These are phyloP conservation scores for Lacanobia wlatinum DNA, from an alignment of 2,888 invertebrate genomes.

Conservation along the genomic window DNA sequence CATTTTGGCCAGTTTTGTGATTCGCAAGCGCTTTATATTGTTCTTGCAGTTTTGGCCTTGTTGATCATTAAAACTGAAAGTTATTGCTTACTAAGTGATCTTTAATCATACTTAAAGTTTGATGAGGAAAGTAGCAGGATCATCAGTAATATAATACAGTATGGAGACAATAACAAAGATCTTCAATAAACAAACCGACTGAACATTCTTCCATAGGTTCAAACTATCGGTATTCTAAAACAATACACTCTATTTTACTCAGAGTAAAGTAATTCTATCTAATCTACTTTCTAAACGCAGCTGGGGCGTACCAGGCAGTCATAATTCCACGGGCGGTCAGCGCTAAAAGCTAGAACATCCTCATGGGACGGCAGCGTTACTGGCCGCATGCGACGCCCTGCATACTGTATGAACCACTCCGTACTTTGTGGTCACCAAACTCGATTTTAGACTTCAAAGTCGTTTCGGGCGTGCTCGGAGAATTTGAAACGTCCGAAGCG, in stretches of 20 bases:
- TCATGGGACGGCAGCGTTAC: conserved; percentile 72
- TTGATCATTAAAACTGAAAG: conserved; percentile 4
- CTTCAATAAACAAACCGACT: neutral
- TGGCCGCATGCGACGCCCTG: conserved; percentile 76
- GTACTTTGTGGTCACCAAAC: conserved; percentile 86
- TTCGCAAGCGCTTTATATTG: conserved; percentile 31
- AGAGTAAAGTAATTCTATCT: conserved; percentile 63
- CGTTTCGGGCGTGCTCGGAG: conserved; percentile 70
- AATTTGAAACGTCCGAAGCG: conserved; percentile 66
- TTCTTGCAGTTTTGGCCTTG: conserved; percentile 21
- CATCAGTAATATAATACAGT: neutral
- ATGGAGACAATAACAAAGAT: neutral
- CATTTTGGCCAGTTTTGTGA: conserved; percentile 54
- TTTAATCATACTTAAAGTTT: too few relatives aligned
- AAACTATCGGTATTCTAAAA: conserved; percentile 51
- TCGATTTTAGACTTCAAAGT: conserved; percentile 90
- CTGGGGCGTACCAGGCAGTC: conserved; percentile 73
- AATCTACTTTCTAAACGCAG: conserved; percentile 70
- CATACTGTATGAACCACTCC: conserved; percentile 86
- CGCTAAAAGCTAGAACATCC: conserved; percentile 81
- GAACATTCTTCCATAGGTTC: neutral
- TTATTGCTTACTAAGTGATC: neutral
- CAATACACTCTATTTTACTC: conserved; percentile 63
- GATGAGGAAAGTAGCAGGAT: neutral
- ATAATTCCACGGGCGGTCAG: conserved; percentile 79